A percentile compares a stretch with the other conserved stretches of the same genome.
phyloP scores from a whole-genome alignment of 2,888 invertebrate species.

The Matsumyia berberina region DNA sequence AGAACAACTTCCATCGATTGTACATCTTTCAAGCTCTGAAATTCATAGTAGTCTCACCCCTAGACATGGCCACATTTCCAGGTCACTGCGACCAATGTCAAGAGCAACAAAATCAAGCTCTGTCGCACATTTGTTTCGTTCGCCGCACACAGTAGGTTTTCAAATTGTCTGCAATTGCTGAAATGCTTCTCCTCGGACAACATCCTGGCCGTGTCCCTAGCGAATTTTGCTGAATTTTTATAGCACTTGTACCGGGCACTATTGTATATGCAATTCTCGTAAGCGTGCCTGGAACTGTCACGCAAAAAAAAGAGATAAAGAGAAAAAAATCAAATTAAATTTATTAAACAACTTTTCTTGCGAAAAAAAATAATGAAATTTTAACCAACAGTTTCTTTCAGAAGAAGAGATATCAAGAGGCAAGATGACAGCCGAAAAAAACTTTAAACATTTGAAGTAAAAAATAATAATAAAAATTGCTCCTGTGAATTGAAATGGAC shows the following conservation, averaged over 20 bases:
- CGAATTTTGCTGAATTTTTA: conserved; percentile 82
- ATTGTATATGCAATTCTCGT: conserved; percentile 83
- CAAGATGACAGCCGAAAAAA: too few relatives aligned
- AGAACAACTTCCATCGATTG: background rate
- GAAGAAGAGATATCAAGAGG: background rate
- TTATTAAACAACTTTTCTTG: conserved; percentile 63
- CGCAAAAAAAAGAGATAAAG: conserved; percentile 58
- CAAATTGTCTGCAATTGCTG: conserved; percentile 82
- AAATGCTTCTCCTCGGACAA: conserved; percentile 83
- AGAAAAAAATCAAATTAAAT: conserved; percentile 40
- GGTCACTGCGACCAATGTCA: conserved; percentile 9
- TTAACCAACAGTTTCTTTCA: background rate
- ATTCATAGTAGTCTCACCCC: background rate
- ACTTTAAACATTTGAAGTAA: too few relatives aligned
- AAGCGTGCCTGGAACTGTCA: conserved; percentile 83
- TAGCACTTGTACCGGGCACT: conserved; percentile 84
- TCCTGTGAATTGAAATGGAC: too few relatives aligned
- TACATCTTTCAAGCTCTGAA: background rate
- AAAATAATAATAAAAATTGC: too few relatives aligned
- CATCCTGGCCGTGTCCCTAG: conserved; percentile 83
- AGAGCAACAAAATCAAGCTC: conserved; percentile 23
- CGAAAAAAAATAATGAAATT: background rate
- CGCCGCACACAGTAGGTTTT: conserved; percentile 79
- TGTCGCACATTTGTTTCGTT: conserved; percentile 8
- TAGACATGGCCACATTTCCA: conserved; percentile 19